phyloP scores from a whole-genome alignment of 2,888 invertebrate species.

The Carabus problematicus region DNA sequence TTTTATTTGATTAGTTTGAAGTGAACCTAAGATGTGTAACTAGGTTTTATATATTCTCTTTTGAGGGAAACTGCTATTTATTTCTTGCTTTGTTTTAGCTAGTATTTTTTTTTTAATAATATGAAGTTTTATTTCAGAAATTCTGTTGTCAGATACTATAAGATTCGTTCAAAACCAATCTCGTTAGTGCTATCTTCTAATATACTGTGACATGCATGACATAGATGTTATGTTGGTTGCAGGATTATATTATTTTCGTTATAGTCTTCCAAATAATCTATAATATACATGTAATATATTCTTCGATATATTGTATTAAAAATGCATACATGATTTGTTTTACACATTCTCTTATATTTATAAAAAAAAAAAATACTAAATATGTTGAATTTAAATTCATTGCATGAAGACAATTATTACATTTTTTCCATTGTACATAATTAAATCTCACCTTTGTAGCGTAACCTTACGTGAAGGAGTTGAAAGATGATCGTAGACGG shows the following conservation, averaged over 20 bases:
- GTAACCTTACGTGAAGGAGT: not conserved
- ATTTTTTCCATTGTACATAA: not conserved
- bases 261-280: too few relatives aligned
- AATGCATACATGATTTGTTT: too few relatives aligned
- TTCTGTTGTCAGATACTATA: too few relatives aligned
- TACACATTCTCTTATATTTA: not conserved
- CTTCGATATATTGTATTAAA: not conserved
- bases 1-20: too few relatives aligned
- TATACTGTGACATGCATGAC: not conserved
- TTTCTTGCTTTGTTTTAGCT: too few relatives aligned
- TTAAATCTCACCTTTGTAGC: not conserved
- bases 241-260: not conserved
- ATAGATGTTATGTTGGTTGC: constrained; percentile 3
- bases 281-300: not conserved
- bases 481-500: not conserved
- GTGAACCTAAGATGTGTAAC: too few relatives aligned
- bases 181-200: too few relatives aligned
- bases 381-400: not conserved
- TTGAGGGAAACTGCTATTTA: too few relatives aligned
- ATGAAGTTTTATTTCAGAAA: too few relatives aligned
- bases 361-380: not conserved
- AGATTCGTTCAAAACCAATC: too few relatives aligned
- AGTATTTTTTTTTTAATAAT: too few relatives aligned
- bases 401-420: not conserved
- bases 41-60: too few relatives aligned